Evolutionary conservation across 2,797 vertebrate genomes (phyloP), one percentile per base, ranked within the genome.

Genomic region (Chaenodraco wilsoni): DNA sequence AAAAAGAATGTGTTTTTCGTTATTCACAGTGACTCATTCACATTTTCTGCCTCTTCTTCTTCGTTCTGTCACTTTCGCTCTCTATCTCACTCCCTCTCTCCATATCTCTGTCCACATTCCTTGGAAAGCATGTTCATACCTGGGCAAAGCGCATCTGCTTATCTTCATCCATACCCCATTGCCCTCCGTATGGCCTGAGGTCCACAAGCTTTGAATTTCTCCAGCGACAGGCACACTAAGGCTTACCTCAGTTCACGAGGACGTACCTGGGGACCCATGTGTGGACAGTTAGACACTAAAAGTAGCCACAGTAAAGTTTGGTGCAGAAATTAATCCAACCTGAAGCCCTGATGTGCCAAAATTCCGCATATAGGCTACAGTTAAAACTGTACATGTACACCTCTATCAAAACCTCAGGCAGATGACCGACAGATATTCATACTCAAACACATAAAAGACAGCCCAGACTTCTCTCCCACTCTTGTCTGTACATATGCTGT

Each of bases 51-150:
- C 74, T 77, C 80, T 60, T 78, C 80, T 69, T 65, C 61, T 57
- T 65, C 43, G 41, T 74, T 71, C 90, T 84, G 84, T 88, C 87
- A 61, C 77, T 84, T 84, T 60, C 3, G 3, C 57, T 82, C 64
- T 75, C 59, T 65, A 10, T 89, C 86, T 79, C 19, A 58, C 78
- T 82, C 68, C 41, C 68, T 78, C 81, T 71, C 63, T 66, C 54
- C 21, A 1, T 65, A 74, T 79, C 59, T 78, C 68, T 52, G 58
- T 69, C 48, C 51, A 69, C 60, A 63, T 79, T 89, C 77, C 87
- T 68, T 84, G 69, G 79, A 88, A 87, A 88, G 74, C 55, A 62
- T 83, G 88, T 37, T 86, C 70, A 88, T 84, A 85, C 81, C 84
- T 81, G 80, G 89, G 67, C 59, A 78, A 85, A 81, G 78, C 64